Evolutionary conservation across 2,888 invertebrate genomes (phyloP).

Genomic region (Macrophya annulata): DNA sequence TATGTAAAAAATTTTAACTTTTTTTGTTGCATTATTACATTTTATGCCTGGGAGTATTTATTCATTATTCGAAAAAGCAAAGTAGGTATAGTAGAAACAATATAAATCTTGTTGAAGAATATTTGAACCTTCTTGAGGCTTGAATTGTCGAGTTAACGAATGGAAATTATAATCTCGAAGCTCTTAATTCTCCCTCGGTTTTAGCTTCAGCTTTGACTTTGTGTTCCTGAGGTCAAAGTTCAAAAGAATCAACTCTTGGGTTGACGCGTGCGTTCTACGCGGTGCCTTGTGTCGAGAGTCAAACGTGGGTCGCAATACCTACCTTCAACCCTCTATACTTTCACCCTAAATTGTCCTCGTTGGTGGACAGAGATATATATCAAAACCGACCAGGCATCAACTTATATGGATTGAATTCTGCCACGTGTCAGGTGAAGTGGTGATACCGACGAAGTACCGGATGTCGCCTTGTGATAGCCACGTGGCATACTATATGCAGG

Average conservation of each 20-base stretch:
- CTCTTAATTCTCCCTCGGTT: neutral
- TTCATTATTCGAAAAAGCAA: neutral
- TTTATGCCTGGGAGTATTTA: neutral
- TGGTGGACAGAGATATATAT: slow-evolving; percentile 33
- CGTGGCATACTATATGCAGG: slow-evolving; percentile 40
- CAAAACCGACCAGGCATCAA: slow-evolving; percentile 39
- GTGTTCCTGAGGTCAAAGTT: slow-evolving; percentile 33
- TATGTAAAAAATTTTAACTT: neutral
- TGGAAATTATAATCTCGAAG: neutral
- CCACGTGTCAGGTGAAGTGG: slow-evolving; percentile 77
- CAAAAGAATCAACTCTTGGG: slow-evolving; percentile 37
- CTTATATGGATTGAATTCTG: slow-evolving; percentile 69
- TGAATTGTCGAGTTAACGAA: slow-evolving; percentile 19
- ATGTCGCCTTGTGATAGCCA: slow-evolving; percentile 35
- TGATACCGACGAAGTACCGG: slow-evolving; percentile 57
- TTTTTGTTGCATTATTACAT: neutral
- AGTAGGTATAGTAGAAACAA: neutral
- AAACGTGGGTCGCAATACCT: slow-evolving; percentile 63
- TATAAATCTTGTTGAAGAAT: neutral
- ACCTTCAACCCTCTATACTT: slow-evolving; percentile 23
- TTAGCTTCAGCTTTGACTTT: slow-evolving; percentile 29
- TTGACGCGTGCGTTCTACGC: slow-evolving; percentile 49
- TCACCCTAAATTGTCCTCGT: slow-evolving; percentile 45
- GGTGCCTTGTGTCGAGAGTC: slow-evolving; percentile 69
- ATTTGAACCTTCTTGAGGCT: slow-evolving; percentile 6